phyloP scores from a whole-genome alignment of 1,140 invertebrate genomes.

The Zelostemma sp. region DNA sequence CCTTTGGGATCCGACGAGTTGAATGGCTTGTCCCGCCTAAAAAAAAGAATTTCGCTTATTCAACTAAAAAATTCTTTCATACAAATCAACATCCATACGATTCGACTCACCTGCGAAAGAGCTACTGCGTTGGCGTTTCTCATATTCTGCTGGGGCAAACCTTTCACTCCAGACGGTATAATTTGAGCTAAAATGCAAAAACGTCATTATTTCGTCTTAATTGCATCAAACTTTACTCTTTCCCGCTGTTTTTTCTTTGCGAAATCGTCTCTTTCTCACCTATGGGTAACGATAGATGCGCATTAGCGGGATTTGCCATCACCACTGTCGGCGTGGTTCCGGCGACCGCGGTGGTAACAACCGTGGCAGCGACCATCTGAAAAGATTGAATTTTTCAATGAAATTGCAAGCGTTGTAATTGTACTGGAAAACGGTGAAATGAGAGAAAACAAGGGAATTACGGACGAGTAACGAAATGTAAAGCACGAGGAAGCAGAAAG shows the following conservation, averaged over 20 bases:
- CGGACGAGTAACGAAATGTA: conserved; percentile 10
- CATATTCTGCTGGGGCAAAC: conserved; percentile 74
- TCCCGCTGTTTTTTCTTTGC: conserved; percentile 13
- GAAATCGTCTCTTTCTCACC: conserved; percentile 46
- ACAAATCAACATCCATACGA: no score
- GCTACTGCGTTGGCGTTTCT: conserved; percentile 67
- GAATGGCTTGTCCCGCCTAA: conserved; percentile 70
- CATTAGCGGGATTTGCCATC: conserved; percentile 70
- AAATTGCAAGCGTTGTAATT: background rate
- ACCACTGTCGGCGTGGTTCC: conserved; percentile 70
- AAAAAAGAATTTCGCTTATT: conserved; percentile 24
- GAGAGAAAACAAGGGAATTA: no score
- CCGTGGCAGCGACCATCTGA: conserved; percentile 65
- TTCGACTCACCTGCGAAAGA: conserved; percentile 61
- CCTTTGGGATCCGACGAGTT: conserved; percentile 74
- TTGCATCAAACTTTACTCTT: background rate
- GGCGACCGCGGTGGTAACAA: conserved; percentile 67
- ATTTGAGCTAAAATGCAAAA: conserved; percentile 74
- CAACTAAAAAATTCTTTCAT: no score
- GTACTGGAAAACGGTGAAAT: background rate
- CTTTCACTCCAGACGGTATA: conserved; percentile 75
- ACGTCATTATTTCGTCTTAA: no score
- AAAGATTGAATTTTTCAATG: conserved; percentile 7
- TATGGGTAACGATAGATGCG: conserved; percentile 73
- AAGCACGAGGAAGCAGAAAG: conserved; percentile 30